Conservation (phyloP, 2,113 vertebrate species). For the Rhynchomys soricoides region DNA sequence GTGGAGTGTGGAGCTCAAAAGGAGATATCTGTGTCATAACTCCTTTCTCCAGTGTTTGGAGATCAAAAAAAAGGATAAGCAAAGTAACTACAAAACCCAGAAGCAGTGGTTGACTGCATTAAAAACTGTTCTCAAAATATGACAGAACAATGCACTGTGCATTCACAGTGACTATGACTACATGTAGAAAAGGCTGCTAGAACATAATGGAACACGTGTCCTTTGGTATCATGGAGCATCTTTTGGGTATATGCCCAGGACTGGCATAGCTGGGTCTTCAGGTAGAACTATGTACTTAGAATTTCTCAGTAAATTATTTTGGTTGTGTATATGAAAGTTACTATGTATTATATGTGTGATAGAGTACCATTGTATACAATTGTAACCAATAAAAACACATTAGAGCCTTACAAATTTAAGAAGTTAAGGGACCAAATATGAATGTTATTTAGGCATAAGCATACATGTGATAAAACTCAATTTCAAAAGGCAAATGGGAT, state of each 20-base stretch:
- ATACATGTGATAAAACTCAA: neutral
- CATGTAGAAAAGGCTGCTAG: neutral
- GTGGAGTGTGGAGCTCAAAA: neutral
- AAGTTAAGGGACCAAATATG: neutral
- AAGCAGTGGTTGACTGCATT: neutral
- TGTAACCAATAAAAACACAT: neutral
- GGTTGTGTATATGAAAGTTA: neutral
- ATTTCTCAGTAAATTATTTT: neutral
- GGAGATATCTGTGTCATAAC: neutral
- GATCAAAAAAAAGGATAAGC: neutral
- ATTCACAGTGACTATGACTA: neutral
- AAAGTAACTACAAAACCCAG: neutral
- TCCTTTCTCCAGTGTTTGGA: neutral
- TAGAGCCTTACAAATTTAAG: neutral
- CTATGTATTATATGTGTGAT: neutral
- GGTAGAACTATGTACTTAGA: neutral
- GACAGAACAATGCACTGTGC: neutral
- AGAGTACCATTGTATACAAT: neutral
- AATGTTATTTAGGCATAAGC: neutral
- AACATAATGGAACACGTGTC: too few relatives aligned
- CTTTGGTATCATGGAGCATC: too few relatives aligned
- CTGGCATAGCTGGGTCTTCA: neutral
- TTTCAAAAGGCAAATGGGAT: neutral
- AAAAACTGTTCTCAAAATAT: too few relatives aligned
- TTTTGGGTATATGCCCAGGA: too few relatives aligned